A percentile compares a stretch with the other conserved stretches of the same genome.
phyloP scores from a whole-genome alignment of 2,888 invertebrate genomes.

The Ceratothoa steindachneri region DNA sequence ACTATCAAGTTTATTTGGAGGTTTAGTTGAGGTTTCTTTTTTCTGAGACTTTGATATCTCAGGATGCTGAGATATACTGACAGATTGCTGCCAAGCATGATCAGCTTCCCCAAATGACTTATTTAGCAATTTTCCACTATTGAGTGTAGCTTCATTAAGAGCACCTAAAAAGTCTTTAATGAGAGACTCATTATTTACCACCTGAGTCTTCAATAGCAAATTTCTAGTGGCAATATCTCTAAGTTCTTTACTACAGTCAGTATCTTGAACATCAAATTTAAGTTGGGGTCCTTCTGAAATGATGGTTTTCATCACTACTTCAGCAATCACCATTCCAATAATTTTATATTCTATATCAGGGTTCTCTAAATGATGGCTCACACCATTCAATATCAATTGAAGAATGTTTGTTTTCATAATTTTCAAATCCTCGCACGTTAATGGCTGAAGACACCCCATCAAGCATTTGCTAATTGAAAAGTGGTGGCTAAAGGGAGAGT shows the following conservation, averaged over 20 bases:
- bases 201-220: no score
- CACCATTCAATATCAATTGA: slow-evolving; percentile 26
- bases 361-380: slow-evolving; percentile 32
- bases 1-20: neutral
- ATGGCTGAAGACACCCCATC: slow-evolving; percentile 22
- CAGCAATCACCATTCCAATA: slow-evolving; percentile 37
- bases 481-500: slow-evolving; percentile 34
- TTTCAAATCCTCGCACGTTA: slow-evolving; percentile 24
- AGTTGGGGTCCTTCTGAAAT: slow-evolving; percentile 26
- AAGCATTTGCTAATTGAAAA: slow-evolving; percentile 27
- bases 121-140: no score
- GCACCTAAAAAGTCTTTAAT: no score
- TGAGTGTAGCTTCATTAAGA: no score
- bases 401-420: slow-evolving; percentile 10
- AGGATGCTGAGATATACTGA: no score
- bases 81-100: no score
- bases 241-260: slow-evolving; percentile 17
- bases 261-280: slow-evolving; percentile 28
- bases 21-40: neutral
- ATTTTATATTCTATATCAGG: slow-evolving; percentile 22
- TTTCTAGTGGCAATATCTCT: neutral
- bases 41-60: no score
- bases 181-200: no score
- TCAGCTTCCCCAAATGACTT: neutral
- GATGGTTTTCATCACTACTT: slow-evolving; percentile 26